Conservation (phyloP, 2,888 invertebrate species). For the Drosophila neonasuta region DNA sequence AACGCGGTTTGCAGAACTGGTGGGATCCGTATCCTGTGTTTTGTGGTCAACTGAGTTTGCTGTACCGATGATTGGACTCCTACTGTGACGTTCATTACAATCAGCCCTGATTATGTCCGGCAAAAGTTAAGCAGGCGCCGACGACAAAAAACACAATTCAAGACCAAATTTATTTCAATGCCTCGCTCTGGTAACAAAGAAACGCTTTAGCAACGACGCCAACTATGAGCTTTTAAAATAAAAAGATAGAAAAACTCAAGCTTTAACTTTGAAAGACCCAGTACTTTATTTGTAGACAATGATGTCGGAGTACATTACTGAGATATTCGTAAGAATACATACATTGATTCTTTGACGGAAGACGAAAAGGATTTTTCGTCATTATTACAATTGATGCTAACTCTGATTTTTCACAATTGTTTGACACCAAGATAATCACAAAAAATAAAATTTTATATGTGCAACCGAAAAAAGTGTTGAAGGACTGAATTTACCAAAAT, state of each 20-base stretch:
- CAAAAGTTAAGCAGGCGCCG: constrained; percentile 56
- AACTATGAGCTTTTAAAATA: constrained; percentile 41
- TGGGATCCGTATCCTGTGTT: constrained; percentile 1
- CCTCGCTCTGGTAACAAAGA: constrained; percentile 21
- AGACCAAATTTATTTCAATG: too few relatives aligned
- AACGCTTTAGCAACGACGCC: neutral
- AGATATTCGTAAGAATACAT: too few relatives aligned
- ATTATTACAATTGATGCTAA: too few relatives aligned
- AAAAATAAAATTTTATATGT: too few relatives aligned
- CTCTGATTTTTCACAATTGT: too few relatives aligned
- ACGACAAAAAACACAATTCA: constrained; percentile 36
- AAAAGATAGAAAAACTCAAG: constrained; percentile 37
- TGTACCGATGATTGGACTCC: constrained; percentile 41
- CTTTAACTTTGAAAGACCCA: neutral
- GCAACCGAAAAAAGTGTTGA: too few relatives aligned
- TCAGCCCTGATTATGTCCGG: constrained; percentile 60
- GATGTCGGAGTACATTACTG: too few relatives aligned
- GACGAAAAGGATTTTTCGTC: too few relatives aligned
- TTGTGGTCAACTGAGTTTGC: constrained; percentile 34
- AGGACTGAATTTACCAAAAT: too few relatives aligned
- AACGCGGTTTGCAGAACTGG: neutral
- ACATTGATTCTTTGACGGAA: too few relatives aligned
- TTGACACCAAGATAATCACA: too few relatives aligned
- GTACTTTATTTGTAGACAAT: neutral
- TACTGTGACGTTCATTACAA: constrained; percentile 59